phyloP scores from a whole-genome alignment of 2,888 invertebrate genomes.

The Megastigmus dorsalis region DNA sequence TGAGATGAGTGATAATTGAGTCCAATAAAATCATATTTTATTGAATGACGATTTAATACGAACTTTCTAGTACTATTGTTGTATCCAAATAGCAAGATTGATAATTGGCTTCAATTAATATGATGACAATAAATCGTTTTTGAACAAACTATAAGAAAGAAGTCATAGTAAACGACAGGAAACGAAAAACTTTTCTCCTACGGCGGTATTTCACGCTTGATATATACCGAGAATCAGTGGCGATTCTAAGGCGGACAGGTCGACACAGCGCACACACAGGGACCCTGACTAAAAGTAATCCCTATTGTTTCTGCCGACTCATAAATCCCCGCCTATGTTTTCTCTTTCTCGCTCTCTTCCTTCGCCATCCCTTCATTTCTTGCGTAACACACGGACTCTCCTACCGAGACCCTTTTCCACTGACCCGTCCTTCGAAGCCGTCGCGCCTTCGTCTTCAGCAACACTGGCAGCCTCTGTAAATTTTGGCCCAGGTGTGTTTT shows the following conservation, averaged over 20 bases:
- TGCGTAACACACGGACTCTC: conserved; percentile 20
- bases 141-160: too few relatives aligned
- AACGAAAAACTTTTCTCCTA: neutral
- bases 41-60: too few relatives aligned
- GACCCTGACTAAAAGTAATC: conserved; percentile 63
- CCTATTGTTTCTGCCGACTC: conserved; percentile 68
- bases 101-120: too few relatives aligned
- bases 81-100: too few relatives aligned
- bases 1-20: too few relatives aligned
- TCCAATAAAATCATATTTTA: too few relatives aligned
- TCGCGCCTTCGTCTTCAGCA: conserved; percentile 34
- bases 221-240: conserved; percentile 27
- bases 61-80: too few relatives aligned
- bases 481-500: conserved; percentile 67
- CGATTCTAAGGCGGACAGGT: conserved; percentile 34
- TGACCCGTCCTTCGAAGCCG: too few relatives aligned
- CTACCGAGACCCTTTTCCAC: too few relatives aligned
- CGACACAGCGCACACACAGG: conserved; percentile 25
- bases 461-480: conserved; percentile 62
- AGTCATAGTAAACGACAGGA: too few relatives aligned
- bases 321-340: too few relatives aligned
- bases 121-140: too few relatives aligned
- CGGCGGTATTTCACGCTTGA: conserved; percentile 12
- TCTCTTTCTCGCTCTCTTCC: neutral
- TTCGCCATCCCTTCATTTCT: conserved; percentile 26